These are phyloP conservation scores for Pipistrellus nathusii DNA, from an alignment of 2,797 vertebrate species.

Conservation along the genomic window DNA sequence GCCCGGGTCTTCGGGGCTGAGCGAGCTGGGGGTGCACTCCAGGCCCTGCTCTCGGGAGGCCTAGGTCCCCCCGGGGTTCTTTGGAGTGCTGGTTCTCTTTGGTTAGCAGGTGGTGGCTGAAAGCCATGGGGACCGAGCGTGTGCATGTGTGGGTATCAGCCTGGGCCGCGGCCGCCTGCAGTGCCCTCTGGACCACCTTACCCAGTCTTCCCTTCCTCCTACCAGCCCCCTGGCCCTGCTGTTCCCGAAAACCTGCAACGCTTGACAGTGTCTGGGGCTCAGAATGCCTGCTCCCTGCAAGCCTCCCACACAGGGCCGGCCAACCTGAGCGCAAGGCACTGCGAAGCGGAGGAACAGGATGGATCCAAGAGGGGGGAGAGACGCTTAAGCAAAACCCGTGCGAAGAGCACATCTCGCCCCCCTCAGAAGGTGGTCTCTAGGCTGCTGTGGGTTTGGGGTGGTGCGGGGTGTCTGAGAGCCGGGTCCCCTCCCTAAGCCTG, in stretches of 20 bases:
- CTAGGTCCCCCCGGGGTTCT: not conserved
- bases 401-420: not conserved
- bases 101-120: constrained; percentile 56
- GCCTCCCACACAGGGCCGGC: not conserved
- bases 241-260: not conserved
- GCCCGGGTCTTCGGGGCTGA: not conserved
- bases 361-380: constrained; percentile 2
- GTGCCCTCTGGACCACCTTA: not conserved
- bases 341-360: constrained; percentile 54
- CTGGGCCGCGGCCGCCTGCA: not conserved
- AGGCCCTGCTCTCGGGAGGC: not conserved
- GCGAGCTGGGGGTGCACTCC: not conserved
- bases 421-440: not conserved
- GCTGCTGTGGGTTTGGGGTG: not conserved
- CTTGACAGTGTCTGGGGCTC: not conserved
- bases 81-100: constrained; percentile 73
- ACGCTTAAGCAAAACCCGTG: constrained; percentile 27
- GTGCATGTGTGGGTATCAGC: not conserved
- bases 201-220: not conserved
- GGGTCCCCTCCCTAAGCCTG: not conserved
- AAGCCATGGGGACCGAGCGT: not conserved
- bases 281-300: not conserved
- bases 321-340: constrained; percentile 83
- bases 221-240: not conserved
- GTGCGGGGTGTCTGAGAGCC: not conserved